Base-by-base conservation (phyloP, 2,888 invertebrate genomes). In the Ichneumon xanthorius region DNA sequence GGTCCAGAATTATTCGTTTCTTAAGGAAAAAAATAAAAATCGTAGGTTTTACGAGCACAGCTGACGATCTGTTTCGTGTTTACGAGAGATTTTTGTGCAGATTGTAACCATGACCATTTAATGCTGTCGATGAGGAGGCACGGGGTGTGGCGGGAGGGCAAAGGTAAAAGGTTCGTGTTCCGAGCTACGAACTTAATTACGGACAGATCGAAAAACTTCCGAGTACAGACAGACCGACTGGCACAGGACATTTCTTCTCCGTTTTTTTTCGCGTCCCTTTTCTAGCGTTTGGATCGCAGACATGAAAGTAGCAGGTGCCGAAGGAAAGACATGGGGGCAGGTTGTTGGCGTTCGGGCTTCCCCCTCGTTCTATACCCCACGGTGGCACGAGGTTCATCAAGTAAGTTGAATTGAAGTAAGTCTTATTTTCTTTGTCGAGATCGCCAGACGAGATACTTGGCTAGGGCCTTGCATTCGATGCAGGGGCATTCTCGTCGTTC, bases 321-420 rank as follows among this genome's bases (percentile, higher is more conserved):
- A 80, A 33, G 73, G 76, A 87, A 85, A 80, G 70, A 71, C 61
- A 71, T 19, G 61, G 68, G 63, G 61, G 63, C 78, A 79, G 78
- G 73, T 75, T 84, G 73, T 85, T 50, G 79, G 63, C 45, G 77
- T 76, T 75, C 50, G 45, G 77, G 22, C 77, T 58, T 73, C 72
- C 37, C 40, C 80, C 30, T 73, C 76, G 68, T 80, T 82, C 82
- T 80, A 58, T 72, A 73, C 40, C 72, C 55, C 80, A 72, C 82
- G 77, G 71, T 85, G 85, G 85, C 80, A 85, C 85, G 85, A 85
- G 87, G 88, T 91, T 91, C 90, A 91, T 92, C 91, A 90, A 90
- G 87, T 86, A 92, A 92, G 91, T 92, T 91, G 90, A 89, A 92
- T 92, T 90, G 91, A 89, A 90, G 89, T 86, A 82, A 87, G 86